phyloP scores from a whole-genome alignment of 2,113 vertebrate species.

The Syngnathus scovelli region DNA sequence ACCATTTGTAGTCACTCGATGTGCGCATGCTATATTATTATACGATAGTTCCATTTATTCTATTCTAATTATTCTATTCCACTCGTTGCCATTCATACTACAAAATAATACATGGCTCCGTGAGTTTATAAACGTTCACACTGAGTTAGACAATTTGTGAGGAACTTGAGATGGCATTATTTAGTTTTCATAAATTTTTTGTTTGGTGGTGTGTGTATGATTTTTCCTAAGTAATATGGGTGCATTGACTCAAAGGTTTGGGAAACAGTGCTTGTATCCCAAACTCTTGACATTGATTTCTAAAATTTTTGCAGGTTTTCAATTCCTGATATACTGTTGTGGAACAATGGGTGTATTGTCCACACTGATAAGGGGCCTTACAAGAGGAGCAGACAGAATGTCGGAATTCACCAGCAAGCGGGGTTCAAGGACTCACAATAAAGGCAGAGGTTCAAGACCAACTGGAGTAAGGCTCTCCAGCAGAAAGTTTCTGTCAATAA shows the following conservation, averaged over 20 bases:
- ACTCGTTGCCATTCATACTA: neutral
- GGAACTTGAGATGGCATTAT: neutral
- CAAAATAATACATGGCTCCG: too few species aligned
- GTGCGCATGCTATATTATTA: too few species aligned
- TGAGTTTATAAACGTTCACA: too few species aligned
- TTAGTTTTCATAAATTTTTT: neutral
- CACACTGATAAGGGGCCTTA: constrained; percentile 72
- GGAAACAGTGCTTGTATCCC: too few species aligned
- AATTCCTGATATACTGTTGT: neutral
- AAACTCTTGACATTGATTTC: neutral
- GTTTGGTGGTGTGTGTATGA: neutral
- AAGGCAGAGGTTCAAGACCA: constrained; percentile 73
- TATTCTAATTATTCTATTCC: too few species aligned
- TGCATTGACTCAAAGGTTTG: neutral
- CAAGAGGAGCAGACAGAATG: constrained; percentile 83
- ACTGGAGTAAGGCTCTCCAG: constrained; percentile 66
- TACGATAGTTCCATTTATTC: too few species aligned
- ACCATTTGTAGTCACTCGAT: too few species aligned
- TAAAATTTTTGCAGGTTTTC: constrained; percentile 1
- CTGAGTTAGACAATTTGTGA: neutral
- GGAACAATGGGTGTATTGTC: constrained; percentile 82
- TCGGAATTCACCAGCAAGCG: constrained; percentile 89
- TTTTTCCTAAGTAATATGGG: neutral
- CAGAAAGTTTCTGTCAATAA: constrained; percentile 72
- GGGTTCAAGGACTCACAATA: constrained; percentile 78